Conservation (phyloP, 2,797 vertebrate species). For the Sphenopsis melanotis region DNA sequence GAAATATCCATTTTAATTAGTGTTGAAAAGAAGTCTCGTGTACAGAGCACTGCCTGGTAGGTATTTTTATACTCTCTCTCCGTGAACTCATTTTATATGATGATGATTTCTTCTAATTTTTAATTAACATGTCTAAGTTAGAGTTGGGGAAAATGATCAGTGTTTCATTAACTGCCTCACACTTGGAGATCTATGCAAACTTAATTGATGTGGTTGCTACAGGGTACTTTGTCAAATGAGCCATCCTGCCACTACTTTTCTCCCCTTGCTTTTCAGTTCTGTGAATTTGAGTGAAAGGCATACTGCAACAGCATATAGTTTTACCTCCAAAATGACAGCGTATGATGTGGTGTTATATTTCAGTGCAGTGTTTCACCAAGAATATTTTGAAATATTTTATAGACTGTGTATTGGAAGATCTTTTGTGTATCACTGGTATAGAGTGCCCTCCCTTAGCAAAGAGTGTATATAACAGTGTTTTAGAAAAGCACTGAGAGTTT, state of each 20-base stretch:
- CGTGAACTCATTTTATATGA: slow-evolving; percentile 55
- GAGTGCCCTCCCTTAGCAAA: not conserved
- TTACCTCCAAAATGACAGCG: not conserved
- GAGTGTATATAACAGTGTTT: not conserved
- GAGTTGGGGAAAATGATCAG: slow-evolving; percentile 55
- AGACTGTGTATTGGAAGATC: not conserved
- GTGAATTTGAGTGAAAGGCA: not conserved
- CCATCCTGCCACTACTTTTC: not conserved
- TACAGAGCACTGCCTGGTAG: slow-evolving; percentile 52
- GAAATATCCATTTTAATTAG: slow-evolving; percentile 67
- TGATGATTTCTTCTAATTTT: slow-evolving; percentile 69
- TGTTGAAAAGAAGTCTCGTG: slow-evolving; percentile 20
- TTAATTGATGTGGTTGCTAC: slow-evolving; percentile 50
- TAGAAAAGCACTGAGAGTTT: not conserved
- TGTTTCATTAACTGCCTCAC: slow-evolving; percentile 59
- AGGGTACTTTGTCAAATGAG: slow-evolving; percentile 31
- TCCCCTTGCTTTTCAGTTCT: not conserved
- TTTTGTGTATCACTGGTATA: not conserved
- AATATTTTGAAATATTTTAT: not conserved
- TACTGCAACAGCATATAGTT: not conserved
- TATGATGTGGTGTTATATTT: not conserved
- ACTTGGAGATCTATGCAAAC: slow-evolving; percentile 54
- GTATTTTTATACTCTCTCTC: slow-evolving; percentile 55
- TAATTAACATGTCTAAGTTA: slow-evolving; percentile 65
- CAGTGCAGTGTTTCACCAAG: not conserved